Percentiles rank a stretch among this genome's conserved stretches.
Conservation (phyloP, 2,113 vertebrate genomes). For the Cebus imitator region DNA sequence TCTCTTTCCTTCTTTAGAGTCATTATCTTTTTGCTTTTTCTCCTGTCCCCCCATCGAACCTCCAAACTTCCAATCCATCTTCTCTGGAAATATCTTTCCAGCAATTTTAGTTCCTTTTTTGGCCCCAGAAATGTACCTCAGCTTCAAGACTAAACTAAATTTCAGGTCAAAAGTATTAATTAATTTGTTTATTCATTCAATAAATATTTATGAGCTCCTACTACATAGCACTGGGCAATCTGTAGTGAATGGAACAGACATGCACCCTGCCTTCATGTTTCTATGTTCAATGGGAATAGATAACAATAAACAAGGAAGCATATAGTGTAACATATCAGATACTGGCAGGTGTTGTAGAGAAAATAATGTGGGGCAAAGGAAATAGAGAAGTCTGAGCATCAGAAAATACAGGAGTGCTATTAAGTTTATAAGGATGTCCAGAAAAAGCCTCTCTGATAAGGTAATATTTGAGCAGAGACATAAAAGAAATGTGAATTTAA, state of each 20-base stretch:
- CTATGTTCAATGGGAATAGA: background rate
- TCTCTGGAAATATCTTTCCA: background rate
- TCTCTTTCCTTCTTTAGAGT: background rate
- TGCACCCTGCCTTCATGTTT: background rate
- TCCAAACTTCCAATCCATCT: background rate
- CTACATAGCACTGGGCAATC: background rate
- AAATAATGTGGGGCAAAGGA: background rate
- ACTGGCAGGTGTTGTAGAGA: background rate
- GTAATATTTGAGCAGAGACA: background rate
- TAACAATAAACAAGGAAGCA: background rate
- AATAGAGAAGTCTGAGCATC: background rate
- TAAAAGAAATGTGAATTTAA: background rate
- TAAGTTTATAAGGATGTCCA: background rate
- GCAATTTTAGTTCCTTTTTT: background rate
- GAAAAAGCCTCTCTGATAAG: background rate
- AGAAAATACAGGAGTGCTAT: accelerated
- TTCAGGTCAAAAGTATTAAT: background rate
- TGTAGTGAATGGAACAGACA: background rate
- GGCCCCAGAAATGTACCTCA: background rate
- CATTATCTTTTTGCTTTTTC: background rate
- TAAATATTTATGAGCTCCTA: background rate
- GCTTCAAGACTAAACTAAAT: background rate
- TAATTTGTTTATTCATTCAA: background rate
- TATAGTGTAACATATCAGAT: no score
- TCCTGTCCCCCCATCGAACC: background rate